A percentile compares a stretch with the other conserved stretches of the same genome.
Evolutionary conservation across 2,797 vertebrate species (phyloP).

Genomic region (Scleropages formosus): DNA sequence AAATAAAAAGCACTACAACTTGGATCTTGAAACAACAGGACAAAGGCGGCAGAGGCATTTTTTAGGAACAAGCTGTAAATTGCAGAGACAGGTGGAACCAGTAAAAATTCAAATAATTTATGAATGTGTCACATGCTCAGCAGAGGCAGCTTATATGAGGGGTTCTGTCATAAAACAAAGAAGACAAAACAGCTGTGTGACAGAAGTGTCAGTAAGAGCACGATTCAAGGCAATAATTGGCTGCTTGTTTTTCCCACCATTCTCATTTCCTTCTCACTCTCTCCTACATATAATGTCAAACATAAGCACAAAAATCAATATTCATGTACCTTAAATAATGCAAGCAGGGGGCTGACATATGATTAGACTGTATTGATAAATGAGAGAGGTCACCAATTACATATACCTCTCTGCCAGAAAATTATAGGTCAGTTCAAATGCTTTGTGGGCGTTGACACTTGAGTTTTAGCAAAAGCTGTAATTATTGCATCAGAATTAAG

Average conservation of each 20-base stretch:
- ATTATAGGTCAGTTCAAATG: background rate
- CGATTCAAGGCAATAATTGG: conserved; percentile 32
- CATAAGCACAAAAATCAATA: conserved; percentile 48
- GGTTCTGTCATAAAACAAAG: conserved; percentile 12
- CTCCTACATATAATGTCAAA: conserved; percentile 41
- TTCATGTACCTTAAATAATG: conserved; percentile 49
- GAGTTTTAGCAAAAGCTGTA: background rate
- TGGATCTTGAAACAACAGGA: conserved; percentile 28
- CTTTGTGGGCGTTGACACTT: background rate
- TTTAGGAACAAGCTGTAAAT: conserved; percentile 41
- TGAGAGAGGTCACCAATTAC: background rate
- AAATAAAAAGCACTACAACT: conserved; percentile 28
- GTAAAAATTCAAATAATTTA: conserved; percentile 42
- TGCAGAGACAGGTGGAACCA: conserved; percentile 27
- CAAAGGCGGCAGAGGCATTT: conserved; percentile 21
- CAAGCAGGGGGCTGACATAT: conserved; percentile 29
- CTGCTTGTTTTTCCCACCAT: background rate
- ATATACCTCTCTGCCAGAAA: background rate
- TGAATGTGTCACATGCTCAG: conserved; percentile 35
- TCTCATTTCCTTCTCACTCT: conserved; percentile 32
- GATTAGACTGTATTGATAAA: background rate
- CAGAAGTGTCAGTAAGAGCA: conserved; percentile 12
- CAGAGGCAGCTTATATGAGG: conserved; percentile 35
- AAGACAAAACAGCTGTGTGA: conserved; percentile 23
- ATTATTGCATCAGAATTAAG: background rate